phyloP scores from a whole-genome alignment of 2,888 invertebrate genomes.

The Miltochrista miniata region DNA sequence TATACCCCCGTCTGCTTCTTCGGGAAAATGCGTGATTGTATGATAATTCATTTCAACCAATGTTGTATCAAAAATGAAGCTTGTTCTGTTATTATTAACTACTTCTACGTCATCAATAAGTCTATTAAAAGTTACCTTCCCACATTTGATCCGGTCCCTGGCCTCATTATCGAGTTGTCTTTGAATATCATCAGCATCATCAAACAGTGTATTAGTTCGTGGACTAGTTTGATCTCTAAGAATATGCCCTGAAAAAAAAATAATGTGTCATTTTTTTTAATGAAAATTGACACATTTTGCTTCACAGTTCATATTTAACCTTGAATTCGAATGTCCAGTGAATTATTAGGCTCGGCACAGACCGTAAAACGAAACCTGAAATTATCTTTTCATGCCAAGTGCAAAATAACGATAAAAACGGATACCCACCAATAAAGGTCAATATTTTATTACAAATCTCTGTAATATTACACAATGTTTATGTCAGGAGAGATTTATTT shows the following conservation, averaged over 20 bases:
- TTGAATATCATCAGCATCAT: conserved; percentile 75
- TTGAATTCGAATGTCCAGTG: not conserved
- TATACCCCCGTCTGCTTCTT: too few species aligned
- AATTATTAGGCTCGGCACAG: conserved; percentile 14
- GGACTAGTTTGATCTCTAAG: conserved; percentile 59
- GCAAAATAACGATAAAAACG: conserved; percentile 32
- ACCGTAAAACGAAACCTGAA: conserved; percentile 29
- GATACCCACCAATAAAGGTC: conserved; percentile 22
- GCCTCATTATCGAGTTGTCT: conserved; percentile 72
- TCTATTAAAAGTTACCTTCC: conserved; percentile 44
- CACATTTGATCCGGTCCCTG: conserved; percentile 56
- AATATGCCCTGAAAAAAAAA: conserved; percentile 18
- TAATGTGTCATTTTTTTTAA: not conserved
- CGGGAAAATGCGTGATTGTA: too few species aligned
- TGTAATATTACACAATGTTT: conserved; percentile 25
- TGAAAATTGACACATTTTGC: not conserved
- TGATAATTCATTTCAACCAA: too few species aligned
- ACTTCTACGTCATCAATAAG: too few species aligned
- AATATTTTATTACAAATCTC: conserved; percentile 25
- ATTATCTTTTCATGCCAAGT: conserved; percentile 22
- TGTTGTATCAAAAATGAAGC: too few species aligned
- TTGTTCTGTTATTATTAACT: too few species aligned
- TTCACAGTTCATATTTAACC: not conserved
- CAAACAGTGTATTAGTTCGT: conserved; percentile 64
- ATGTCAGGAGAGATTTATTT: conserved; percentile 13